Conservation (phyloP, 2,113 vertebrate genomes). For the Pituophis catenifer region DNA sequence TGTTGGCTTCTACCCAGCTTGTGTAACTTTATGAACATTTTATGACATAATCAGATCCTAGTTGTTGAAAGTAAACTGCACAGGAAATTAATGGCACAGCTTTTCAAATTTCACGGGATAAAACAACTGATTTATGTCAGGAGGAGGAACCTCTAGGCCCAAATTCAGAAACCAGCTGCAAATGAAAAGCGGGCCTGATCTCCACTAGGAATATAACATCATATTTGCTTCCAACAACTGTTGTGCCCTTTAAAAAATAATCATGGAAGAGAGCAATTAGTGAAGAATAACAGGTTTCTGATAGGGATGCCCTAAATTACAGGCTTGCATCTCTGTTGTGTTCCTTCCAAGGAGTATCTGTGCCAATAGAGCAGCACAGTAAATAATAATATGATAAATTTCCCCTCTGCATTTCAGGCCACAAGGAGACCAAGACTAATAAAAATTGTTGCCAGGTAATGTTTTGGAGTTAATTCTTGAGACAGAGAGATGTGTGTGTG, state of each 20-base stretch:
- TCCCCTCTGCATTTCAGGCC: fast-evolving
- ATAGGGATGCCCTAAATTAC: not conserved
- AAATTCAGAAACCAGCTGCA: constrained; percentile 5
- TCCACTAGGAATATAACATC: not conserved
- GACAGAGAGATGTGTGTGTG: not conserved
- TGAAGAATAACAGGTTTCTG: not conserved
- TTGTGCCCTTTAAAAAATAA: not conserved
- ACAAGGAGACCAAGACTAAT: not conserved
- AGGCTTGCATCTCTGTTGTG: not conserved
- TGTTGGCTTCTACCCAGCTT: not conserved
- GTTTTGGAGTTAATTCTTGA: not conserved
- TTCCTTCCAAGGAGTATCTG: not conserved
- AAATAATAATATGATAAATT: not conserved
- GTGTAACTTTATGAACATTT: not conserved
- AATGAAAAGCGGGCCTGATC: not conserved
- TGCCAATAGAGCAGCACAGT: not conserved
- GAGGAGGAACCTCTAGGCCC: not conserved
- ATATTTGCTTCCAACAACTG: not conserved
- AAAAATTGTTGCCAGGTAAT: not conserved
- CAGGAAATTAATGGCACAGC: not conserved
- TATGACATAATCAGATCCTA: not conserved
- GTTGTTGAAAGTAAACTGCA: not conserved
- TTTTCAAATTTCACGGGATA: not conserved
- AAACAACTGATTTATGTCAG: not conserved
- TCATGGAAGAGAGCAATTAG: not conserved